A percentile compares a stretch with the other conserved stretches of the same genome.
phyloP scores from a whole-genome alignment of 2,888 invertebrate species.

The Cryptocephalus moraei region DNA sequence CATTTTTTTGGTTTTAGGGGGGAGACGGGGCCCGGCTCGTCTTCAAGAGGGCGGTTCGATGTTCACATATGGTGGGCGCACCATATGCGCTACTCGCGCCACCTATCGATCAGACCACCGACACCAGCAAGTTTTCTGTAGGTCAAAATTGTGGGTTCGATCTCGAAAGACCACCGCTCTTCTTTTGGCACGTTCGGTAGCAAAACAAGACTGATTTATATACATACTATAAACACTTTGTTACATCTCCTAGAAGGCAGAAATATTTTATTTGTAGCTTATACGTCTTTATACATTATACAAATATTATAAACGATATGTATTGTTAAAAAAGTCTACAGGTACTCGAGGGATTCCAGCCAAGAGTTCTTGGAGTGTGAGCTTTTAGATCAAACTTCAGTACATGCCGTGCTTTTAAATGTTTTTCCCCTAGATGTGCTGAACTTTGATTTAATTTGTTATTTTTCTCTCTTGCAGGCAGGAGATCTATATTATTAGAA shows the following conservation, averaged over 20 bases:
- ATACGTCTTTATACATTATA: slow-evolving; percentile 10
- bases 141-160: no score
- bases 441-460: not conserved
- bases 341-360: no score
- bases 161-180: not conserved
- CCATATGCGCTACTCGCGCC: no score
- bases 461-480: slow-evolving; percentile 19
- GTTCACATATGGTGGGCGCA: no score
- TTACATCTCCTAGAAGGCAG: slow-evolving; percentile 19
- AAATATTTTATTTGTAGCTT: slow-evolving; percentile 21
- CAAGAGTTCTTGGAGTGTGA: no score
- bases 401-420: not conserved
- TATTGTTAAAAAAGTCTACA: not conserved
- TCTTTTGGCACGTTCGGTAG: slow-evolving; percentile 4
- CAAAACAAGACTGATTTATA: slow-evolving; percentile 17
- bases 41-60: no score
- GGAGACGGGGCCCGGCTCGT: no score
- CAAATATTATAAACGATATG: not conserved
- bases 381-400: no score
- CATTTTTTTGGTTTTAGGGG: no score
- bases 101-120: no score
- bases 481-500: slow-evolving; percentile 17
- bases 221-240: slow-evolving; percentile 19
- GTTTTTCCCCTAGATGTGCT: not conserved
- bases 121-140: no score